Percentiles rank a stretch among this genome's conserved stretches.
These are phyloP conservation scores for Gadopsis marmoratus DNA, from an alignment of 2,797 vertebrate species.

Conservation along the genomic window DNA sequence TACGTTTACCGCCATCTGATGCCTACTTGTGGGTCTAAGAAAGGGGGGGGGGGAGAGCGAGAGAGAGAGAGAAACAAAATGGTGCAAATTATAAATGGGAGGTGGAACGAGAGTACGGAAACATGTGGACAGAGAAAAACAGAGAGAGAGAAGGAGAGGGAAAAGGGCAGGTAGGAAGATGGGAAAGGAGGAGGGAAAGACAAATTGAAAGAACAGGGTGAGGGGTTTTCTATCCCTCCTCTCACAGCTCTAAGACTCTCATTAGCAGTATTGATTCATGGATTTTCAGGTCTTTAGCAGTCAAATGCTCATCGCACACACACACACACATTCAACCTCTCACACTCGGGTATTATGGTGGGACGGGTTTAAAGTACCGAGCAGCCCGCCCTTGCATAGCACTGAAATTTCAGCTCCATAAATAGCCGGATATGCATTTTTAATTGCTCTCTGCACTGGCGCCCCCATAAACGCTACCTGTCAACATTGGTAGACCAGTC, in stretches of 20 bases:
- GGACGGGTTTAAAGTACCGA: slow-evolving; percentile 46
- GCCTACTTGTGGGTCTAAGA: slow-evolving; percentile 38
- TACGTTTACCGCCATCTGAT: slow-evolving; percentile 52
- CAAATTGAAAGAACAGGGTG: slow-evolving; percentile 76
- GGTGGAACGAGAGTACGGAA: slow-evolving; percentile 25
- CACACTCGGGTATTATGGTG: slow-evolving; percentile 35
- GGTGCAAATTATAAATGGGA: slow-evolving; percentile 34
- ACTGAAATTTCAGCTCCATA: slow-evolving; percentile 69
- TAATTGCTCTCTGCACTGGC: slow-evolving; percentile 59
- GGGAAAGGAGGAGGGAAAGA: slow-evolving; percentile 59
- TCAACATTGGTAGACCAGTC: slow-evolving; percentile 19
- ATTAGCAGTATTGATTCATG: slow-evolving; percentile 84
- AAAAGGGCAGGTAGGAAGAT: slow-evolving; percentile 28
- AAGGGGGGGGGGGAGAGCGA: slow-evolving; percentile 1
- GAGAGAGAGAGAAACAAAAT: slow-evolving; percentile 27
- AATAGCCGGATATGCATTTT: slow-evolving; percentile 79
- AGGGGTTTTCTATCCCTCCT: slow-evolving; percentile 75
- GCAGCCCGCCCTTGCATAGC: slow-evolving; percentile 48
- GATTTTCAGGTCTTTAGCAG: slow-evolving; percentile 82
- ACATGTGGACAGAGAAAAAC: slow-evolving; percentile 8
- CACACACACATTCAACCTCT: slow-evolving; percentile 22
- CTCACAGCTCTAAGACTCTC: slow-evolving; percentile 79
- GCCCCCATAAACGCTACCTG: slow-evolving; percentile 42
- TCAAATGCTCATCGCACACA: slow-evolving; percentile 70
- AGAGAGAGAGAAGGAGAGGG: too few species aligned